These are phyloP conservation scores for Ammodytes marinus DNA, from an alignment of 2,113 vertebrate genomes.

Conservation along the genomic window DNA sequence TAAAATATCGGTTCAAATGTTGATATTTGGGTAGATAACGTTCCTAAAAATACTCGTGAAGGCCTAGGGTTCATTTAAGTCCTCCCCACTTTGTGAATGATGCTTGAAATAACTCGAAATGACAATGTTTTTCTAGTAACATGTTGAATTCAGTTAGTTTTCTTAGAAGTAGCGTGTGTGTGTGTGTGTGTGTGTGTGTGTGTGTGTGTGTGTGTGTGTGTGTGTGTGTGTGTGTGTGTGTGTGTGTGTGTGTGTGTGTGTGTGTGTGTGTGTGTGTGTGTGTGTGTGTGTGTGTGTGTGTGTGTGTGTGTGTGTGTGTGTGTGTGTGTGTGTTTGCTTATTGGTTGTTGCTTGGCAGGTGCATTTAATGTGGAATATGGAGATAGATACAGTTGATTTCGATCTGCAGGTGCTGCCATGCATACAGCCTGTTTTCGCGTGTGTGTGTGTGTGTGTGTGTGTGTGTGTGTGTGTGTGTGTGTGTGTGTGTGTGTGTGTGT, in stretches of 20 bases:
- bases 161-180: accelerated
- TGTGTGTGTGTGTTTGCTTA: too few relatives aligned
- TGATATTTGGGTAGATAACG: not conserved
- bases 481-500: too few relatives aligned
- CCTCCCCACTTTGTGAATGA: not conserved
- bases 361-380: constrained; percentile 36
- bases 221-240: too few relatives aligned
- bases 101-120: not conserved
- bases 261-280: too few relatives aligned
- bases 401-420: not conserved
- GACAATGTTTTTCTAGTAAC: not conserved
- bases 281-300: too few relatives aligned
- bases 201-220: too few relatives aligned
- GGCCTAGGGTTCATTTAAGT: accelerated
- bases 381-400: not conserved
- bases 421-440: not conserved
- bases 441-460: too few relatives aligned
- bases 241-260: too few relatives aligned
- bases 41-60: accelerated
- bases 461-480: not conserved
- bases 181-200: too few relatives aligned
- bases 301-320: too few relatives aligned
- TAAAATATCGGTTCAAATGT: not conserved
- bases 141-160: not conserved
- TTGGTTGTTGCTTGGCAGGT: constrained; percentile 3